Evolutionary conservation across 2,797 vertebrate genomes (phyloP), one percentile per base, ranked within the genome.

Genomic region (Protonibea diacanthus): DNA sequence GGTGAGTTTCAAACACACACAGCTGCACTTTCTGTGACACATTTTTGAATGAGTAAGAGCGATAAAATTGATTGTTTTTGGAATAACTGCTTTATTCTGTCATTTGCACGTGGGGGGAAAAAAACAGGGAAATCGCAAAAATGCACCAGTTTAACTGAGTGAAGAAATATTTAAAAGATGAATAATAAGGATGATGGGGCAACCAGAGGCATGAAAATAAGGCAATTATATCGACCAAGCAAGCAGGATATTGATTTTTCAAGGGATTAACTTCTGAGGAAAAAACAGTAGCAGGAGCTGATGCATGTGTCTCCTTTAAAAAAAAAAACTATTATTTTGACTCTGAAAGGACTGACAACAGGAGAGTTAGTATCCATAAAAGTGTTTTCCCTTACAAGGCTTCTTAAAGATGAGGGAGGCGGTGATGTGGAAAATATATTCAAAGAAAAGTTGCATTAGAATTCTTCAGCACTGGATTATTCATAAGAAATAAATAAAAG

Each of bases 1-100:
- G 96, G 96, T 96, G 80, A 95, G 95, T 87, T 53, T 12, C 1
- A 0, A 12, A 12, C n/a, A 38, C 14, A 13, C 13, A 4, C 4
- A 4, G 40, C 5, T 0, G 5, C 56, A 57, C n/a, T 74, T 76
- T 45, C 0, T 5, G 17, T 33, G 56, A 2, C 0, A 4, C 13
- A 11, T 7, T 25, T 25, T 12, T 11, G 0, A 44, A 12, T 0
- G 29, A 47, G 18, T n/a, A 5, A 29, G 13, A n/a, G 3, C 7
- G 10, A 23, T 12, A 23, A 21, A 25, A 25, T 25, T 25, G 25
- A 25, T 25, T 3, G 25, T 2, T 3, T 1, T 2, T 25, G 25
- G 3, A 2, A 15, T 3, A 51, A 9, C 3, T 58, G 29, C 1
- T 56, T 47, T 3, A 23, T 69, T 4, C 3, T 29, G 3, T 21